Base-by-base conservation (phyloP, 1,140 invertebrate species). In the Halictus rubicundus region DNA sequence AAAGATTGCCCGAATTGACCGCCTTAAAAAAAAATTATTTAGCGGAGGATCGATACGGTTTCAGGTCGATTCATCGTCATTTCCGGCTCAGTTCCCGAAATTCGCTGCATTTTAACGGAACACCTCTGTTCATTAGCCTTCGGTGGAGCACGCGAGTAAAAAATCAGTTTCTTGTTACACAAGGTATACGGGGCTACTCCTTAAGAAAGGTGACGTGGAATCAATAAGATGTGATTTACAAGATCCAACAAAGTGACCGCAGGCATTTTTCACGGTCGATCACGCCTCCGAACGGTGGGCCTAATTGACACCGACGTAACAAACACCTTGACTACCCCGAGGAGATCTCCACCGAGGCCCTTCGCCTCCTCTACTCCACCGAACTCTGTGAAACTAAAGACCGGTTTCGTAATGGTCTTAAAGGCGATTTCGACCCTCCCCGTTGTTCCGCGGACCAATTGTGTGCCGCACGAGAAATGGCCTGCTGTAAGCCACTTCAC, bases 221-320 rank as follows among this genome's bases (percentile, higher is more conserved):
- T 86, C 84, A 84, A 86, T 84, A 76, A 81, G 82, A 84, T 76
- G 84, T 84, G 82, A 84, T 84, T 86, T 84, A 86, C 82, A 86
- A 84, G 84, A 86, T 86, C 63, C 80, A 84, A 79, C 75, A 84
- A 79, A 86, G 84, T 84, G 82, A 84, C 73, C 79, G 63, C 80
- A 64, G 76, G 82, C 66, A 74, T 78, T 84, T 86, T 86, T 86
- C 82, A 84, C 68, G 83, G 75, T 82, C 80, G 80, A 86, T 86
- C 84, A 84, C 80, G 82, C 84, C 84, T 84, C 72, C 66, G 27
- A 86, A 74, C 80, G 60, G 66, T 60, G 66, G 23, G 37, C 57
- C 77, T 86, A 86, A 86, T 86, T 86, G 83, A 86, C 84, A 85
- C 73, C 59, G 72, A 73, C 85, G 70, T 86, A 85, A 86, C 83